phyloP scores from a whole-genome alignment of 2,113 vertebrate genomes.

The Phalacrocorax brasilianus region DNA sequence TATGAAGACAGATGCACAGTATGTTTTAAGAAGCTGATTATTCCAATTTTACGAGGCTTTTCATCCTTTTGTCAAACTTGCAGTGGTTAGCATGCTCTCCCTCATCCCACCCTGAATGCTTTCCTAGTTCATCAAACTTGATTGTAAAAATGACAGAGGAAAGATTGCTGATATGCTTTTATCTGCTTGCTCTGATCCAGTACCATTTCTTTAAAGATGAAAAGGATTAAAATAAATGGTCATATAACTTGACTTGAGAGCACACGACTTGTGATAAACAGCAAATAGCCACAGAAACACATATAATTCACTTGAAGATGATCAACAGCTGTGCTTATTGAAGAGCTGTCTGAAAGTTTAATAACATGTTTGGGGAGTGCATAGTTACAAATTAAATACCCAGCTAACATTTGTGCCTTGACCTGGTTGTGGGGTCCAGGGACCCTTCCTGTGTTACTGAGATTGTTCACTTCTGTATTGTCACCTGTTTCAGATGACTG shows the following conservation, averaged over 20 bases:
- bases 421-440: neutral
- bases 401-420: neutral
- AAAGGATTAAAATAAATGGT: neutral
- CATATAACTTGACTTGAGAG: neutral
- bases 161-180: neutral
- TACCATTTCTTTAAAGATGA: neutral
- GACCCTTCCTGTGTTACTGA: neutral
- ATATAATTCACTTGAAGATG: neutral
- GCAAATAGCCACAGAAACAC: neutral
- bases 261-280: neutral
- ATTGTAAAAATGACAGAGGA: neutral
- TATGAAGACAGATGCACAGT: neutral
- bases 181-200: neutral
- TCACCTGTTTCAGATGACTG: neutral
- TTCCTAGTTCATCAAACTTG: neutral
- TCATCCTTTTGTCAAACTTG: neutral
- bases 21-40: neutral
- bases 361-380: neutral
- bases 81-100: neutral
- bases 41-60: neutral
- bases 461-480: neutral
- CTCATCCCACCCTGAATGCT: neutral
- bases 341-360: neutral
- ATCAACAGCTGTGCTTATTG: neutral
- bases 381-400: neutral